Evolutionary conservation across 2,797 vertebrate species (phyloP), one percentile per base, ranked within the genome.

Genomic region (Pseudochromis fuscus): DNA sequence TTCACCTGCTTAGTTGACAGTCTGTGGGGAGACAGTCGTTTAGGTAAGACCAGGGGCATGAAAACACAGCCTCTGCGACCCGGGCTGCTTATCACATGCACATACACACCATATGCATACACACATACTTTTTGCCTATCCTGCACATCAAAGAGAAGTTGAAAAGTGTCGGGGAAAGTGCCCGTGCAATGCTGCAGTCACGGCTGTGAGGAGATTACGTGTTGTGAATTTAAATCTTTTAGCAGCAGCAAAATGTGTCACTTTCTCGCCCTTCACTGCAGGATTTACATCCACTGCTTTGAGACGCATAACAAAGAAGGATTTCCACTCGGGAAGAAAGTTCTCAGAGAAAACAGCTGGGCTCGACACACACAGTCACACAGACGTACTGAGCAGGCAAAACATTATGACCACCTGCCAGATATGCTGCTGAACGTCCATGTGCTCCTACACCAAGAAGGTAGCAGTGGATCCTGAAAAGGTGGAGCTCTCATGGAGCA

Each of bases 61-160:
- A 40, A 61, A 56, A 57, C 67, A 67, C 49, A 60, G 61, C 61
- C 55, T 53, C 28, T 27, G 28, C 51, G 68, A 67, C 75, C 62
- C 68, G 6, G 24, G 15, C 67, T 53, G 28, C 46, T 66, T 59
- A 66, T 52, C 53, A 37, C 52, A 59, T 25, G 21, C 27, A n/a
- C 25, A 51, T 11, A 51, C 16, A 30, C 45, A 38, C 23, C 19
- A 25, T 25, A 51, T 16, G 37, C 21, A 57, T 48, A 52, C 61
- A 60, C 31, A 24, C 19, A 4, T 12, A 56, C 42, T 51, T 33
- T 45, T 31, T 53, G 33, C 55, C 50, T 56, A 67, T 67, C 69
- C 52, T 1, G 12, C 46, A 79, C 58, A 79, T 79, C 76, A 79
- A 73, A 73, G 70, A 49, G 40, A 25, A 64, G 46, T 23, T 55